Evolutionary conservation across 1,140 invertebrate species (phyloP).

Genomic region (Solen grandis): DNA sequence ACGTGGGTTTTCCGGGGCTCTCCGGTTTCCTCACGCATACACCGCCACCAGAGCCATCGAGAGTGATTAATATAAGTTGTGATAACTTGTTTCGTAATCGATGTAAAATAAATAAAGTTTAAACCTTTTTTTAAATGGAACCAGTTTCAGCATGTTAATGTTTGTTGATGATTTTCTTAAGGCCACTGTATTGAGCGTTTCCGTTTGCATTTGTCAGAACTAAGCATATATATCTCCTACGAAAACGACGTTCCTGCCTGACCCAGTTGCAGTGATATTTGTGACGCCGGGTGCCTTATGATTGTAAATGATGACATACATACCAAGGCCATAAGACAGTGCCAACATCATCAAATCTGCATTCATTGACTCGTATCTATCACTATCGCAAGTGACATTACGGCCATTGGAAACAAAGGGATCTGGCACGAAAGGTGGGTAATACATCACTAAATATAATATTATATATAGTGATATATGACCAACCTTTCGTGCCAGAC

Average conservation of each 20-base stretch:
- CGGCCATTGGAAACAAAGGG: not conserved
- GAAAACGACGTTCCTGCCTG: not conserved
- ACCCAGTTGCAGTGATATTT: conserved; percentile 4
- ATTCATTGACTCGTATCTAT: conserved; percentile 4
- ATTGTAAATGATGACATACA: conserved; percentile 2
- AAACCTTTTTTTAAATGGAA: too few species aligned
- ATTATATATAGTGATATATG: too few species aligned
- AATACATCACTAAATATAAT: too few species aligned
- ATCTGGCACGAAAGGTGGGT: too few species aligned
- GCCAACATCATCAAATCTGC: too few species aligned
- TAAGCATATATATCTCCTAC: conserved; percentile 7
- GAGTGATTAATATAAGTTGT: too few species aligned
- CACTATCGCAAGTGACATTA: not conserved
- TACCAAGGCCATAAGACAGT: conserved; percentile 6
- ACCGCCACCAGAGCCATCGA: too few species aligned
- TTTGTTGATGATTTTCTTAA: conserved; percentile 30
- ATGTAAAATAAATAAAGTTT: too few species aligned
- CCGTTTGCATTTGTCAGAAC: not conserved
- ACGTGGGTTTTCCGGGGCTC: too few species aligned
- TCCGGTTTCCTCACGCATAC: too few species aligned
- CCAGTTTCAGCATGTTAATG: not conserved
- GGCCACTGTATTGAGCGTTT: conserved; percentile 27
- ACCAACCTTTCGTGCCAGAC: too few species aligned
- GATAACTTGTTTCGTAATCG: too few species aligned
- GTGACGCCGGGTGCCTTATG: not conserved